Conservation (phyloP, 1,140 invertebrate genomes). For the Paralvinella palmiformis region DNA sequence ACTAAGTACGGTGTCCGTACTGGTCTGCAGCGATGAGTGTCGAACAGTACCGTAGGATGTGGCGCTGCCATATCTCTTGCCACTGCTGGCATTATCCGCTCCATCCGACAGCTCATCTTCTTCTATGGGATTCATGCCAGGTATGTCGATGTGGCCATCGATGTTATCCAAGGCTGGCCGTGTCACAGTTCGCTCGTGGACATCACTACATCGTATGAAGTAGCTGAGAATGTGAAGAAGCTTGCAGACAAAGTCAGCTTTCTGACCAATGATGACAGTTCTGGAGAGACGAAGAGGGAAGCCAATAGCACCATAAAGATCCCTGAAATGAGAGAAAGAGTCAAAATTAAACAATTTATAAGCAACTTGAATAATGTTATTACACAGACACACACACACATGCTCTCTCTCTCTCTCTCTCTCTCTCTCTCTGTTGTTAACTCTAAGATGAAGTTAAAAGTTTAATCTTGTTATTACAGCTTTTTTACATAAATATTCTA, state of each 20-base stretch:
- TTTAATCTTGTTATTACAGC: not conserved
- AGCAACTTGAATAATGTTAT: not conserved
- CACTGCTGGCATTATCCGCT: not conserved
- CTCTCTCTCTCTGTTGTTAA: not conserved
- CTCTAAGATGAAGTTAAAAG: not conserved
- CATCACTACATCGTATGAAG: constrained; percentile 72
- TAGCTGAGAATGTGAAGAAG: constrained; percentile 64
- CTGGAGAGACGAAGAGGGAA: constrained; percentile 66
- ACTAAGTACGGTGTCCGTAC: too few species aligned
- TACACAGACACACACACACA: too few species aligned
- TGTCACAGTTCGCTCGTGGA: constrained; percentile 46
- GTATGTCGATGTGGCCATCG: too few species aligned
- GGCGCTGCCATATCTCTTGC: too few species aligned
- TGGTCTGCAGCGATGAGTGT: too few species aligned
- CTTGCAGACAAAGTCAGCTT: constrained; percentile 57
- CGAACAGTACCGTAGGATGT: too few species aligned
- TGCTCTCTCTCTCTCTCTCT: too few species aligned
- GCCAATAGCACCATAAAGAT: constrained; percentile 76
- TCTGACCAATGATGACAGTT: constrained; percentile 70
- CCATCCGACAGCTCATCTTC: not conserved
- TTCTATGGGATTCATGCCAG: not conserved
- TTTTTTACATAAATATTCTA: not conserved
- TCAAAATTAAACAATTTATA: not conserved
- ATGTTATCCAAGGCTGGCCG: not conserved
- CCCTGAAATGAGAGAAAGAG: constrained; percentile 48